Evolutionary conservation across 2,888 invertebrate genomes (phyloP).

Genomic region (Girardia tigrina): DNA sequence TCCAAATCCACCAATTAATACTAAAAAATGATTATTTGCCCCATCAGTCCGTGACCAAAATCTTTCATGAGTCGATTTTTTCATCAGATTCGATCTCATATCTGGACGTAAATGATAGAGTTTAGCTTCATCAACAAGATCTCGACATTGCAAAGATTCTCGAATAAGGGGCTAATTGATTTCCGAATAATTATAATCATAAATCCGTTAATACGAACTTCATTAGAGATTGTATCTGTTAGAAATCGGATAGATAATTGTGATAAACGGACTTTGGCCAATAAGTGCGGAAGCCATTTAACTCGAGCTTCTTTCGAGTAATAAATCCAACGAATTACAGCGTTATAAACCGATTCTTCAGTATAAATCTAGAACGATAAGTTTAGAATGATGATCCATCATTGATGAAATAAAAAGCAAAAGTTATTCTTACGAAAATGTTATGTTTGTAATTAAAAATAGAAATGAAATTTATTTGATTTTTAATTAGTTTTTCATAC

Average conservation of each 20-base stretch:
- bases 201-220: slow-evolving; percentile 39
- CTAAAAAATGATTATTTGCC: slow-evolving; percentile 35
- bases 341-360: slow-evolving; percentile 48
- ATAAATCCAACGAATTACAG: slow-evolving; percentile 46
- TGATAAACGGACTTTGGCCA: slow-evolving; percentile 44
- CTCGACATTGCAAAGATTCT: slow-evolving; percentile 44
- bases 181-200: slow-evolving; percentile 28
- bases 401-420: too few relatives aligned
- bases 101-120: slow-evolving; percentile 47
- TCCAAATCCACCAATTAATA: slow-evolving; percentile 48
- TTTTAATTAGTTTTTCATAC: too few relatives aligned
- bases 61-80: slow-evolving; percentile 37
- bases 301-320: slow-evolving; percentile 40
- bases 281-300: slow-evolving; percentile 41
- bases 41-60: slow-evolving; percentile 39
- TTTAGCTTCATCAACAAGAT: slow-evolving; percentile 48
- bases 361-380: slow-evolving; percentile 42
- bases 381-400: not conserved
- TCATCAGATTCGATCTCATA: slow-evolving; percentile 39
- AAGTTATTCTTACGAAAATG: too few relatives aligned
- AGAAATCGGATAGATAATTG: slow-evolving; percentile 44
- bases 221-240: slow-evolving; percentile 46
- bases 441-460: too few relatives aligned
- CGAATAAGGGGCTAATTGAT: slow-evolving; percentile 41
- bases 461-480: too few relatives aligned